phyloP scores from a whole-genome alignment of 2,888 invertebrate genomes.

The Tanaodytes sp. region DNA sequence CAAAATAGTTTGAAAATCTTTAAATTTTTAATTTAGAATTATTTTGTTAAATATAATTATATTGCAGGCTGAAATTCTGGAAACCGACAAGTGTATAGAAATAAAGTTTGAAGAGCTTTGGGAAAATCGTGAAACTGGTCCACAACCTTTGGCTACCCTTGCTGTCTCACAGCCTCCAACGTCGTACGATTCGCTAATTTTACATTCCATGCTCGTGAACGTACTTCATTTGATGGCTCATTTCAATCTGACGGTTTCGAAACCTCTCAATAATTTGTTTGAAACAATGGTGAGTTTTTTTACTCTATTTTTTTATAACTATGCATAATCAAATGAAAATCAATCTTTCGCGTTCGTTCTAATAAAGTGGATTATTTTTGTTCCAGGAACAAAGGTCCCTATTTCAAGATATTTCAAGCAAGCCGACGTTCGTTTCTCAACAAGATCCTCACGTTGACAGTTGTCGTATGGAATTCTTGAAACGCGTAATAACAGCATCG shows the following conservation, averaged over 20 bases:
- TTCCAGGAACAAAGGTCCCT: slow-evolving; percentile 66
- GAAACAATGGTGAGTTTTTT: slow-evolving; percentile 79
- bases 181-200: slow-evolving; percentile 83
- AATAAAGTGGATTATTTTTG: no score
- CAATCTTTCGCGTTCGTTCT: no score
- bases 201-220: slow-evolving; percentile 86
- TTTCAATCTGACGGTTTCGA: slow-evolving; percentile 83
- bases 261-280: slow-evolving; percentile 83
- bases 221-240: slow-evolving; percentile 85
- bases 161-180: slow-evolving; percentile 84
- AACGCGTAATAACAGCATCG: slow-evolving; percentile 82
- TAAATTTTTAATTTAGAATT: neutral
- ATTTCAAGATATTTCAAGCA: slow-evolving; percentile 68
- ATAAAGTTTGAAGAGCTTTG: slow-evolving; percentile 79
- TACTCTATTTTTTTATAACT: no score
- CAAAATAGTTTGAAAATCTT: neutral
- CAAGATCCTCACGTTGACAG: slow-evolving; percentile 80
- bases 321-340: no score
- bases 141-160: slow-evolving; percentile 83
- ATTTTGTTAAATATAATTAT: no score
- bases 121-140: slow-evolving; percentile 76
- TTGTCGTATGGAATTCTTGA: slow-evolving; percentile 82
- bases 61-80: slow-evolving; percentile 70
- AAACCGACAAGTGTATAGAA: slow-evolving; percentile 71
- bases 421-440: slow-evolving; percentile 65